Conservation (phyloP, 2,888 invertebrate species). For the Metellina segmentata region DNA sequence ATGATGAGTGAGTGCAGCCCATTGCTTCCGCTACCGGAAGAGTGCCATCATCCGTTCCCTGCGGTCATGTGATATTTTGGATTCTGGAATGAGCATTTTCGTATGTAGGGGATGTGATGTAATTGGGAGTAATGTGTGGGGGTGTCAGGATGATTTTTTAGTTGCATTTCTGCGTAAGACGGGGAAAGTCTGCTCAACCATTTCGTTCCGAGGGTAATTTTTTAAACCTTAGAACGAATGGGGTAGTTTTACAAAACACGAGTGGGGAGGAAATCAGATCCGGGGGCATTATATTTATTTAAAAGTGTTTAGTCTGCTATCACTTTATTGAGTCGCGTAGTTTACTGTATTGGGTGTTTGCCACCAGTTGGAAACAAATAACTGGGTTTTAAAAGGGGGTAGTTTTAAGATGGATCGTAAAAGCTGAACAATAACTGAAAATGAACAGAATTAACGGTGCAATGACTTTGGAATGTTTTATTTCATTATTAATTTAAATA, state of each 20-base stretch:
- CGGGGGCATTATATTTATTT: no score
- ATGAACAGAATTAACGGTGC: background rate
- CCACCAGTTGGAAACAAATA: background rate
- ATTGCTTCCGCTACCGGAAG: conserved; percentile 50
- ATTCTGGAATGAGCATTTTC: conserved; percentile 36
- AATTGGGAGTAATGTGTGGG: conserved; percentile 33
- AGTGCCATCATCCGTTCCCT: conserved; percentile 35
- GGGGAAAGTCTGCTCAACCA: background rate
- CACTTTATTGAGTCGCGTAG: no score
- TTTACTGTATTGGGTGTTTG: no score
- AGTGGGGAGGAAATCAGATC: background rate
- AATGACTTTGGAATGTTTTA: background rate
- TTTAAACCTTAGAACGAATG: conserved; percentile 18
- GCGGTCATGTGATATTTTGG: conserved; percentile 48
- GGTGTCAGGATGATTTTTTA: conserved; percentile 23
- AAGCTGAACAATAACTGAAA: background rate
- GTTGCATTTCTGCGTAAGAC: conserved; percentile 6
- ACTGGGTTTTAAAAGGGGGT: background rate
- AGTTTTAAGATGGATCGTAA: background rate
- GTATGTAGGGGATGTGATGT: conserved; percentile 45
- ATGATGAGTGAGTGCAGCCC: conserved; percentile 42
- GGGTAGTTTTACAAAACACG: background rate
- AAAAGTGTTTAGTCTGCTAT: no score
- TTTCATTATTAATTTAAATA: background rate
- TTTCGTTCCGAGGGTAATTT: conserved; percentile 1